Evolutionary conservation across 2,888 invertebrate species (phyloP).

Genomic region (Neoaliturus tenellus): DNA sequence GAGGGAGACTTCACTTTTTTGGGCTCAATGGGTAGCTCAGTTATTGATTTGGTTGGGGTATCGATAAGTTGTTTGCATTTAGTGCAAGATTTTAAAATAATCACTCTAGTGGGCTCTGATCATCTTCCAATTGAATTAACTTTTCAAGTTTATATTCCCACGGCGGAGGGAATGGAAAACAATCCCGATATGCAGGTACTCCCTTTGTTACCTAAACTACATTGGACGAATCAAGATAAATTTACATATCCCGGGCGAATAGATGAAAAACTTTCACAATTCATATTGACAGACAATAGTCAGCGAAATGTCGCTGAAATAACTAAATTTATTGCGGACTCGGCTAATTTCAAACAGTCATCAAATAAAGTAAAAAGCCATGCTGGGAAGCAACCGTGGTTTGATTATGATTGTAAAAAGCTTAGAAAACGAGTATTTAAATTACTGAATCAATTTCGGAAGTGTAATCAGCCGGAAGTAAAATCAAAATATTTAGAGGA

Average conservation of each 20-base stretch:
- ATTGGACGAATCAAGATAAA: not conserved
- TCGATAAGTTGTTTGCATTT: conserved; percentile 28
- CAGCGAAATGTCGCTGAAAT: not conserved
- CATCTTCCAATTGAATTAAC: conserved; percentile 35
- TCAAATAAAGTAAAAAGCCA: no score
- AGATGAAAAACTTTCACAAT: not conserved
- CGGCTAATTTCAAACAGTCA: not conserved
- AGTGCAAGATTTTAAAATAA: conserved; percentile 25
- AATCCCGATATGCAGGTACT: not conserved
- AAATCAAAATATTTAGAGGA: not conserved
- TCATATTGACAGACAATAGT: no score
- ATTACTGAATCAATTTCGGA: not conserved
- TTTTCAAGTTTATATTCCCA: not conserved
- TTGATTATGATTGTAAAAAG: not conserved
- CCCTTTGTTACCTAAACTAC: conserved; percentile 22
- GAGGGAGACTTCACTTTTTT: conserved; percentile 56
- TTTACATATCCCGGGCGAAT: no score
- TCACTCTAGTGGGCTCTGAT: conserved; percentile 20
- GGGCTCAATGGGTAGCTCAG: conserved; percentile 47
- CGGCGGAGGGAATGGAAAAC: not conserved
- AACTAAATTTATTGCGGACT: not conserved
- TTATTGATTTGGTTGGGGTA: conserved; percentile 45
- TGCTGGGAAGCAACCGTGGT: not conserved
- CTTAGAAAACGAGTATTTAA: not conserved
- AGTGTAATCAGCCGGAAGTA: not conserved